These are phyloP conservation scores for Callorhinus ursinus DNA, from an alignment of 2,113 vertebrate genomes.

Conservation along the genomic window DNA sequence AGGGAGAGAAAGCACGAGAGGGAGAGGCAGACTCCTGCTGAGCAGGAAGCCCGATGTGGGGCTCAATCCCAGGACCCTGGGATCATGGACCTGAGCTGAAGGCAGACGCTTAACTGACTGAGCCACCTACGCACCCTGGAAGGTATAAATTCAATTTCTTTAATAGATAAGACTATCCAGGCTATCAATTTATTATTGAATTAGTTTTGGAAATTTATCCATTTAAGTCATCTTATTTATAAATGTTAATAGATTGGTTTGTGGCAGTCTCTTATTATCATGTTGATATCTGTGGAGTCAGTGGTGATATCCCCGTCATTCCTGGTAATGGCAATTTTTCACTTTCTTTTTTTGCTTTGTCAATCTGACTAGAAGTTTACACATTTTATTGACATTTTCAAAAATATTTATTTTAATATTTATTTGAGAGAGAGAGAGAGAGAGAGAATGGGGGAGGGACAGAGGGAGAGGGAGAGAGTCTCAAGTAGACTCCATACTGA, in stretches of 20 bases:
- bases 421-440: background rate
- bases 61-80: background rate
- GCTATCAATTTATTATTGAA: background rate
- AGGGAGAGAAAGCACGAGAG: too few relatives aligned
- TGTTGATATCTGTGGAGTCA: background rate
- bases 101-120: background rate
- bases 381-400: conserved; percentile 37
- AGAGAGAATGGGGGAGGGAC: background rate
- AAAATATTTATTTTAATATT: background rate
- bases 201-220: conserved; percentile 8
- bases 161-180: background rate
- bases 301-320: background rate
- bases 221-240: background rate
- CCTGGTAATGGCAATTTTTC: background rate
- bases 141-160: background rate
- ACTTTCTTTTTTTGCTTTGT: background rate
- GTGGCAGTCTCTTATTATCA: background rate
- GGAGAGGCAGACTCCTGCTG: too few relatives aligned
- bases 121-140: background rate
- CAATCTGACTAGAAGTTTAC: conserved; percentile 5
- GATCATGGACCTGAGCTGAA: background rate
- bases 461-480: background rate
- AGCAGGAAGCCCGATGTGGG: too few relatives aligned
- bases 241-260: background rate
- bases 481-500: background rate